Base-by-base conservation (phyloP, 1,140 invertebrate species). In the Magallana ariakensis region DNA sequence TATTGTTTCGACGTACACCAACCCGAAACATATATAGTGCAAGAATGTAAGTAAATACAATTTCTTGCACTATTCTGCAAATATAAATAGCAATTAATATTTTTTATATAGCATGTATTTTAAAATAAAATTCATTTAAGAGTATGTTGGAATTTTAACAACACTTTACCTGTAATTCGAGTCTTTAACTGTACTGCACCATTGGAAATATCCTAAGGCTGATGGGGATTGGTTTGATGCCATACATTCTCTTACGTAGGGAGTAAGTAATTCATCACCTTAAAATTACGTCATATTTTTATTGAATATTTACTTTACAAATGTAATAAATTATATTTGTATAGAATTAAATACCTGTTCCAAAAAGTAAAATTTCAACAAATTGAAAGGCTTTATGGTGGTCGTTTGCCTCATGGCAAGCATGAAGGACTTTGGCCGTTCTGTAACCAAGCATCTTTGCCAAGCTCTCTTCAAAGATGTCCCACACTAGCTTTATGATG, bases 381-480 rank as follows among this genome's bases (percentile, higher is more conserved):
- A 81, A 62, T 16, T 87, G 75, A 33, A 84, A 80, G 5, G 83
- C 33, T 81, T 87, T 87, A 26, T 87, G 87, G 22, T 87, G 87
- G 55, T 87, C 87, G 22, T 11, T 81, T 16, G 75, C 56, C n/a
- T 80, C 58, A 26, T 87, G 54, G 19, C 58, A 75, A 16, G 22
- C 16, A 15, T 60, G 53, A 11, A 70, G 55, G 22, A 60, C 53
- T 81, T 55, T 75, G 19, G 56, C 6, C 9, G 80, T 53, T 26
- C 54, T 62, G 33, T 66, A 87, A 54, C 60, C 60, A 26, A 83
- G 46, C 80, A 66, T 60, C 26, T 83, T 83, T 16, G 22, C 85
- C n/a, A 87, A 22, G 13, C 83, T 55, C 13, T 84, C 33, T 10
- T 55, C 33, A 15, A 70, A 56, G 11, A 80, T 57, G 55, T 84